Base-by-base conservation (phyloP, 2,888 invertebrate genomes). In the Agrypnus murinus region DNA sequence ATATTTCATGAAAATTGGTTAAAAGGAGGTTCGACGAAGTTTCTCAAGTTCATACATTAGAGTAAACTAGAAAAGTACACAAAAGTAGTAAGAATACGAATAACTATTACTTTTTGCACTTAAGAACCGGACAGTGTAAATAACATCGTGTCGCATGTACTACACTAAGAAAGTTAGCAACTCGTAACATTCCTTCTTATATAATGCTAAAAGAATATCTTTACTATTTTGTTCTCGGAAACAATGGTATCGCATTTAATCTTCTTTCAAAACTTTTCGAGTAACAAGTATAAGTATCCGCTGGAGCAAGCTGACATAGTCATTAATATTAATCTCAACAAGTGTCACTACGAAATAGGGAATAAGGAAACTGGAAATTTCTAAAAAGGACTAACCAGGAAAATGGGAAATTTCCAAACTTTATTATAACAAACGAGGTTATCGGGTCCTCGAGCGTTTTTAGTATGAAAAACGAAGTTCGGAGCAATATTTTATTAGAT, bases 321-420 rank as follows among this genome's bases (percentile, higher is more conserved):
- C 75, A 76, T 77, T 75, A 77, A 76, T 77, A 75, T 76, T 76
- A 75, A 76, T 77, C 72, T 73, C 73, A 75, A 74, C 75, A 77
- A 75, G 74, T 75, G 77, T 75, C 74, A 72, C 67, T 63, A 65
- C 58, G 31, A 69, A 72, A 63, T 69, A 65, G 57, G 65, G 60
- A 67, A 69, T 38, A 60, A 46, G 48, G 53, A 63, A 69, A 58
- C 58, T 58, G 38, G 58, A 43, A 43, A 58, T 58, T 58, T 63
- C 55, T 63, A 40, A 62, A 25, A 63, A 63, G 63, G 55, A 57
- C 38, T 63, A 63, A 58, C 45, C 45, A 64, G 63, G 36, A 62
- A 57, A 46, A 69, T 63, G 48, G 46, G 55, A 57, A 62, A 69
- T 63, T 69, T 57, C 53, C 40, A 43, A 62, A 68, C 68, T 55